Evolutionary conservation across 2,113 vertebrate genomes (phyloP).

Genomic region (Cochlearius cochlearius): DNA sequence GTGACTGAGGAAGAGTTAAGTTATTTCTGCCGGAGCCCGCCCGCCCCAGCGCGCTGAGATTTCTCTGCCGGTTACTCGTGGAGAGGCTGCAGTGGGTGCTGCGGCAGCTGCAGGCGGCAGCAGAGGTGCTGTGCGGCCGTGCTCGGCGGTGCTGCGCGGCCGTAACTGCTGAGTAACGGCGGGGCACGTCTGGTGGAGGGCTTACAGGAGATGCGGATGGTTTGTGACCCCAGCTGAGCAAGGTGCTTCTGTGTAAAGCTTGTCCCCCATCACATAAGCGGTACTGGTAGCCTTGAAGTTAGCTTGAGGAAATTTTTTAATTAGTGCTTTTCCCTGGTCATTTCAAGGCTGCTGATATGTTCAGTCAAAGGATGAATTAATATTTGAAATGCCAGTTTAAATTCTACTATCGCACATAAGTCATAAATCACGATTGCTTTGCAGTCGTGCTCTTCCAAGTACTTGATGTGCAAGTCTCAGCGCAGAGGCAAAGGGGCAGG

Average conservation of each 20-base stretch:
- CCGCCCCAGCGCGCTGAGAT: rapidly evolving
- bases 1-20: not conserved
- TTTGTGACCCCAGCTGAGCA: not conserved
- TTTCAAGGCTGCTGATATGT: not conserved
- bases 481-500: not conserved
- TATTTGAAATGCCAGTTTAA: not conserved
- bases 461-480: not conserved
- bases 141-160: rapidly evolving
- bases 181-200: not conserved
- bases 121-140: not conserved
- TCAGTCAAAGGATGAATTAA: not conserved
- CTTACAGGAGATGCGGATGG: not conserved
- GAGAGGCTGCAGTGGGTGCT: not conserved
- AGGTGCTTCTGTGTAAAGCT: not conserved
- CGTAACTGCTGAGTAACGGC: not conserved
- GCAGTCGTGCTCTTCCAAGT: not conserved
- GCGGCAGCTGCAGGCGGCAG: not conserved
- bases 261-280: not conserved
- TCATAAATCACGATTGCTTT: not conserved
- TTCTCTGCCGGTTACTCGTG: rapidly evolving
- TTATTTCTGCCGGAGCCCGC: not conserved
- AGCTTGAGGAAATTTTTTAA: not conserved
- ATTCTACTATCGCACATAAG: not conserved
- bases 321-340: not conserved
- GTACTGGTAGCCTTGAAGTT: not conserved